phyloP scores from a whole-genome alignment of 2,888 invertebrate species.

The Eristalis arbustorum region DNA sequence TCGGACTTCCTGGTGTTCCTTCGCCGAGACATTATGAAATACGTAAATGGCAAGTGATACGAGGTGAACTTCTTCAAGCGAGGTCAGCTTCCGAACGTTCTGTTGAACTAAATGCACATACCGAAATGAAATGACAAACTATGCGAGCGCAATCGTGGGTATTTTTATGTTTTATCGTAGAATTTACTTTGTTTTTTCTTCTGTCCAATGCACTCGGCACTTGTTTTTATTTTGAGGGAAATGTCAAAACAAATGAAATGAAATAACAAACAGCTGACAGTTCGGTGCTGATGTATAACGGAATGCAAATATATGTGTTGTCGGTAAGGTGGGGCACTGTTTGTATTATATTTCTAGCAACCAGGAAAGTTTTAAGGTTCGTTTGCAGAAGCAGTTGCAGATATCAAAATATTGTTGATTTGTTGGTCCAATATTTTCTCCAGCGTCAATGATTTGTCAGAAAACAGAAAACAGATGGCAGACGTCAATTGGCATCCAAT shows the following conservation, averaged over 20 bases:
- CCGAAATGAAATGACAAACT: constrained; percentile 21
- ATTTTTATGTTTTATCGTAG: not conserved
- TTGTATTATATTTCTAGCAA: too few species aligned
- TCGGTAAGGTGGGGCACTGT: not conserved
- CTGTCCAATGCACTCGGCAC: not conserved
- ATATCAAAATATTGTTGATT: too few species aligned
- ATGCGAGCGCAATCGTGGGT: constrained; percentile 6
- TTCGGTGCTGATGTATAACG: not conserved
- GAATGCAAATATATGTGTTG: not conserved
- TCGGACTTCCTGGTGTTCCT: constrained; percentile 31
- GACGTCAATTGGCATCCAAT: too few species aligned
- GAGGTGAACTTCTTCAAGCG: not conserved
- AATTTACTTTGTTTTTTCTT: constrained; percentile 28
- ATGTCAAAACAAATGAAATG: not conserved
- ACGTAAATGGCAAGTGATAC: constrained; percentile 1
- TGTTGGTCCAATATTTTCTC: too few species aligned
- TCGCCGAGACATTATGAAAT: constrained; percentile 43
- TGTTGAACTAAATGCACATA: constrained; percentile 15
- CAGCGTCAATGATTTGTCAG: too few species aligned
- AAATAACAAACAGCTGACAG: not conserved
- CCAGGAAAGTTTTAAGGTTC: too few species aligned
- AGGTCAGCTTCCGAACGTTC: not conserved
- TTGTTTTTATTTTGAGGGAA: constrained; percentile 6
- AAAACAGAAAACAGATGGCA: too few species aligned
- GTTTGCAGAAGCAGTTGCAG: too few species aligned